Evolutionary conservation across 2,888 invertebrate genomes (phyloP).

Genomic region (Hemicrepidius hirtus): DNA sequence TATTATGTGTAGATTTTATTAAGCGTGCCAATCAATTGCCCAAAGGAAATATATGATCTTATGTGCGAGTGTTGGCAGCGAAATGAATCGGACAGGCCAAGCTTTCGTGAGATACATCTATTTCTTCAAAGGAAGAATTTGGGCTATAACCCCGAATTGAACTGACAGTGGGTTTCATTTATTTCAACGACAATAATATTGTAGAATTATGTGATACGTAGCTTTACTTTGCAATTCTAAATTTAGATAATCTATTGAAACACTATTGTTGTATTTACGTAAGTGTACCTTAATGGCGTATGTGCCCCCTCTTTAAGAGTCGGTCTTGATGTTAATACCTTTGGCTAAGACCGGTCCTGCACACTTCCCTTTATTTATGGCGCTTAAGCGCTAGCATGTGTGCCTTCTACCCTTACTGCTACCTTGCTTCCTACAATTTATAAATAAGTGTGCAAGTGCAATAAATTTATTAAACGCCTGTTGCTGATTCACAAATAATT

Average conservation of each 20-base stretch:
- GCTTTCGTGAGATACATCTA: slow-evolving; percentile 89
- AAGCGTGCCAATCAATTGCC: slow-evolving; percentile 84
- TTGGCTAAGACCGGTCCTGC: slow-evolving; percentile 16
- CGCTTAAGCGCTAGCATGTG: slow-evolving; percentile 53
- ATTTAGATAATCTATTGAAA: slow-evolving; percentile 36
- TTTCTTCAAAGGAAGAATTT: slow-evolving; percentile 88
- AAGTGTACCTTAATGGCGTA: slow-evolving; percentile 44
- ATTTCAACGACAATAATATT: slow-evolving; percentile 51
- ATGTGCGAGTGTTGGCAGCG: slow-evolving; percentile 93
- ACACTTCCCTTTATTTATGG: slow-evolving; percentile 38
- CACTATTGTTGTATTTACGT: slow-evolving; percentile 30
- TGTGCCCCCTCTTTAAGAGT: slow-evolving; percentile 29
- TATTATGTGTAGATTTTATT: slow-evolving; percentile 73
- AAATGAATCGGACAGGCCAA: slow-evolving; percentile 84
- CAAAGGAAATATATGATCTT: slow-evolving; percentile 89
- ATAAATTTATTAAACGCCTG: slow-evolving; percentile 36
- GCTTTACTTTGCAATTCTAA: slow-evolving; percentile 50
- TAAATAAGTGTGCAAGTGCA: slow-evolving; percentile 41
- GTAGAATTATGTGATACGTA: slow-evolving; percentile 52
- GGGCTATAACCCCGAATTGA: slow-evolving; percentile 72
- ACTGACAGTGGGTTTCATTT: slow-evolving; percentile 62
- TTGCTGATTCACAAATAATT: slow-evolving; percentile 27
- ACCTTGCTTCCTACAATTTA: slow-evolving; percentile 37
- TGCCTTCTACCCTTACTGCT: slow-evolving; percentile 54
- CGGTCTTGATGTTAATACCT: neutral